A percentile compares a stretch with the other conserved stretches of the same genome.
Conservation (phyloP, 2,113 vertebrate species). For the Spermophilus dauricus region DNA sequence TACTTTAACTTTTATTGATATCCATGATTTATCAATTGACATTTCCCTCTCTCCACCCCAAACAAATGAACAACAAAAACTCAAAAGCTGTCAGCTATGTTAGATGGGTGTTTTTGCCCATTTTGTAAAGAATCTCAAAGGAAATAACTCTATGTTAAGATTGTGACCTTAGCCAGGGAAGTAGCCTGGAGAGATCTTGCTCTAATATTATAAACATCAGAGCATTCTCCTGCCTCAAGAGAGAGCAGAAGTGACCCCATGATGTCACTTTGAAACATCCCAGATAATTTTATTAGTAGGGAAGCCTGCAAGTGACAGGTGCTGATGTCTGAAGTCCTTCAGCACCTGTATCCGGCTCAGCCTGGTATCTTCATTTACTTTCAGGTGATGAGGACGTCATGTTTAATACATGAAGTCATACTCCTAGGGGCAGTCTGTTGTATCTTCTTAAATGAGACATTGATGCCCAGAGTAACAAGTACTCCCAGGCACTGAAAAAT, state of each 20-base stretch:
- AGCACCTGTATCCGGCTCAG: not conserved
- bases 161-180: not conserved
- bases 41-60: not conserved
- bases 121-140: slow-evolving; percentile 24
- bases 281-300: slow-evolving; percentile 30
- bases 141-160: not conserved
- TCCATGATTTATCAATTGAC: not conserved
- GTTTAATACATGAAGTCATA: not conserved
- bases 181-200: not conserved
- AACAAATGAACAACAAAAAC: not conserved
- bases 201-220: not conserved
- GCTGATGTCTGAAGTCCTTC: slow-evolving; percentile 13
- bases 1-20: not conserved
- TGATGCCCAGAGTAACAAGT: not conserved
- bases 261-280: not conserved
- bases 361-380: not conserved
- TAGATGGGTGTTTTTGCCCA: not conserved
- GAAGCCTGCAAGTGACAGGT: slow-evolving; percentile 42
- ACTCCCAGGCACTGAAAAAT: not conserved
- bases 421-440: not conserved
- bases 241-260: not conserved
- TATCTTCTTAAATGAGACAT: slow-evolving; percentile 17
- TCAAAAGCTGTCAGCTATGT: not conserved
- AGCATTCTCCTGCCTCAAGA: not conserved
- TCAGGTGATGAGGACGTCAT: slow-evolving; percentile 8